Percentiles rank a stretch among this genome's conserved stretches.
phyloP scores from a whole-genome alignment of 2,888 invertebrate genomes.

The Tenthredo livida region DNA sequence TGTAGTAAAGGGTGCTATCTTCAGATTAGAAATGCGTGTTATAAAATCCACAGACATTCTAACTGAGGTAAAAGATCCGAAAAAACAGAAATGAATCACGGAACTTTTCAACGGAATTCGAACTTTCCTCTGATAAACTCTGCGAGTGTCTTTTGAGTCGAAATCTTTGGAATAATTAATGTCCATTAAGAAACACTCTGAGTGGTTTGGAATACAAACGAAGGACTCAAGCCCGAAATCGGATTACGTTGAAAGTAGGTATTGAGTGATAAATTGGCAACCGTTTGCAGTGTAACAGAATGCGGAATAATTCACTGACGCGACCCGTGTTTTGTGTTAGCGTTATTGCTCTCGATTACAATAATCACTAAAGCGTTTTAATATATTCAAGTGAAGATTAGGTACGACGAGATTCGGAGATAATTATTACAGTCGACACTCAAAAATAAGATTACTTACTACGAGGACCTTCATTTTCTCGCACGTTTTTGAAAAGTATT shows the following conservation, averaged over 20 bases:
- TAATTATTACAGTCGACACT: neutral
- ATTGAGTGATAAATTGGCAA: neutral
- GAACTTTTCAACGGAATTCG: neutral
- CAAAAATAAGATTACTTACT: conserved; percentile 35
- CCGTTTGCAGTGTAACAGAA: neutral
- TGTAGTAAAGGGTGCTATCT: no score
- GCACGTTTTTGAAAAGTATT: conserved; percentile 8
- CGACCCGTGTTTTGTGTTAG: neutral
- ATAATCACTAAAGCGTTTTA: neutral
- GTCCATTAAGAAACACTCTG: neutral
- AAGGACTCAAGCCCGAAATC: neutral
- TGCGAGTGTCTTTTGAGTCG: neutral
- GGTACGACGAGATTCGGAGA: neutral
- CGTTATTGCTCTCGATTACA: neutral
- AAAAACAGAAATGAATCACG: neutral
- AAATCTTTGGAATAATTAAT: neutral
- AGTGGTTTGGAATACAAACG: neutral
- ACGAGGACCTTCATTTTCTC: conserved; percentile 41
- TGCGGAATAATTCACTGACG: conserved; percentile 33
- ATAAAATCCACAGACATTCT: no score
- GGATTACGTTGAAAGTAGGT: neutral
- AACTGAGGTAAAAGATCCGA: no score
- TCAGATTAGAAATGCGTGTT: no score
- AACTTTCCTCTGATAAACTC: neutral
- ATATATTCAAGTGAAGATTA: neutral